These are phyloP conservation scores for Plectrocnemia conspersa DNA, from an alignment of 1,140 invertebrate genomes.

Conservation along the genomic window DNA sequence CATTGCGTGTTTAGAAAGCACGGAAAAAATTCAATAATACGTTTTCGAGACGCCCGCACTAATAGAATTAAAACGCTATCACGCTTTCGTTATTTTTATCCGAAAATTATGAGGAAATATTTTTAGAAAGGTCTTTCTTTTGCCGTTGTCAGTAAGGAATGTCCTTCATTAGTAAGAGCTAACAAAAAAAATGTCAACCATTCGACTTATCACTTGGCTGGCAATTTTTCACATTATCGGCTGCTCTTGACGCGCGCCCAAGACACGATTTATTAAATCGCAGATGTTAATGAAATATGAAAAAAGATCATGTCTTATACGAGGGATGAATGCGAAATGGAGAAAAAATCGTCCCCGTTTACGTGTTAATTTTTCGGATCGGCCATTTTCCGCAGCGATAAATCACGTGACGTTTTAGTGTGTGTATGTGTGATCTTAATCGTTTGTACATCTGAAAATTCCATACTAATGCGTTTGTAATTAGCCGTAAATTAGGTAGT, in stretches of 20 bases:
- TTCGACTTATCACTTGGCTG: slow-evolving; percentile 5
- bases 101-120: no score
- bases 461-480: slow-evolving; percentile 23
- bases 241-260: slow-evolving; percentile 4
- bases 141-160: no score
- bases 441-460: neutral
- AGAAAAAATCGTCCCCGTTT: slow-evolving; percentile 12
- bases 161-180: slow-evolving; percentile 3
- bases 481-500: slow-evolving; percentile 26
- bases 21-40: no score
- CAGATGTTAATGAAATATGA: slow-evolving; percentile 24
- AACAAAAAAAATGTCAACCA: slow-evolving; percentile 6
- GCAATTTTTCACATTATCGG: slow-evolving; percentile 22
- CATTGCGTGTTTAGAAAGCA: no score
- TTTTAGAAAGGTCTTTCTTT: no score
- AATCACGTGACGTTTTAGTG: no score
- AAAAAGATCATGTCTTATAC: neutral
- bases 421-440: no score
- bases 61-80: no score
- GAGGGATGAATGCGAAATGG: slow-evolving; percentile 1
- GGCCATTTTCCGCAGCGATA: slow-evolving; percentile 2
- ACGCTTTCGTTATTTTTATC: no score
- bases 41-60: no score
- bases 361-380: slow-evolving; percentile 21
- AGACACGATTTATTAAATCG: slow-evolving; percentile 23